phyloP scores from a whole-genome alignment of 1,140 invertebrate genomes.

The Neuroterus valhalla region DNA sequence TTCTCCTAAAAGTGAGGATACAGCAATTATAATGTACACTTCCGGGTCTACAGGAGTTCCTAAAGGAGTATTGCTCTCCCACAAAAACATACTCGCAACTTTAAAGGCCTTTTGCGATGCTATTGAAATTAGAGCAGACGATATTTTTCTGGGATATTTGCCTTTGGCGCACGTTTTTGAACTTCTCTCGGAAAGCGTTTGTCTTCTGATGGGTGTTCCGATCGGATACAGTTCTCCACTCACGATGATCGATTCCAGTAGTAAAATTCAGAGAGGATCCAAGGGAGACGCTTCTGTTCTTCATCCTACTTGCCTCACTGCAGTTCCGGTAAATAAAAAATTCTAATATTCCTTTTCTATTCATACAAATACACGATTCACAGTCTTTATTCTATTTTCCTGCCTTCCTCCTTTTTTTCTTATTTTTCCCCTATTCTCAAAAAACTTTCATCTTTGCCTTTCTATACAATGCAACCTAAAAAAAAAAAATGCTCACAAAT shows the following conservation, averaged over 20 bases:
- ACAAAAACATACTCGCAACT: constrained; percentile 92
- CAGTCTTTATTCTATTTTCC: no score
- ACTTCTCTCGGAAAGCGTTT: constrained; percentile 86
- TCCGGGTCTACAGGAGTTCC: constrained; percentile 95
- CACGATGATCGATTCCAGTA: constrained; percentile 96
- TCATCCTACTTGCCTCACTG: constrained; percentile 94
- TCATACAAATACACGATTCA: no score
- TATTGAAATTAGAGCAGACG: constrained; percentile 82
- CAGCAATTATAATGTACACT: constrained; percentile 97
- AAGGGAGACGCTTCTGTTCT: constrained; percentile 93
- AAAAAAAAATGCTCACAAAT: no score
- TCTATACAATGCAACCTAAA: no score
- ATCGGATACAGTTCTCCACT: constrained; percentile 97
- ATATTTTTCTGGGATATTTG: constrained; percentile 95
- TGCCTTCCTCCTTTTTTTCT: no score
- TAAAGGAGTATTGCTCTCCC: constrained; percentile 90
- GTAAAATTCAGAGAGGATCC: constrained; percentile 95
- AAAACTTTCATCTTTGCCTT: no score
- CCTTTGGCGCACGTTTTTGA: constrained; percentile 99
- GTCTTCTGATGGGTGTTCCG: constrained; percentile 87
- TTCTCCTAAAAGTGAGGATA: constrained; percentile 83
- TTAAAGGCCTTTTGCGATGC: constrained; percentile 91
- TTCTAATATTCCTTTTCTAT: no score
- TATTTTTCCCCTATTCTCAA: constrained; percentile 51
- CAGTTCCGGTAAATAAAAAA: constrained; percentile 95